Evolutionary conservation across 1,140 invertebrate genomes (phyloP).

Genomic region (Pseudachorutes palmiensis): DNA sequence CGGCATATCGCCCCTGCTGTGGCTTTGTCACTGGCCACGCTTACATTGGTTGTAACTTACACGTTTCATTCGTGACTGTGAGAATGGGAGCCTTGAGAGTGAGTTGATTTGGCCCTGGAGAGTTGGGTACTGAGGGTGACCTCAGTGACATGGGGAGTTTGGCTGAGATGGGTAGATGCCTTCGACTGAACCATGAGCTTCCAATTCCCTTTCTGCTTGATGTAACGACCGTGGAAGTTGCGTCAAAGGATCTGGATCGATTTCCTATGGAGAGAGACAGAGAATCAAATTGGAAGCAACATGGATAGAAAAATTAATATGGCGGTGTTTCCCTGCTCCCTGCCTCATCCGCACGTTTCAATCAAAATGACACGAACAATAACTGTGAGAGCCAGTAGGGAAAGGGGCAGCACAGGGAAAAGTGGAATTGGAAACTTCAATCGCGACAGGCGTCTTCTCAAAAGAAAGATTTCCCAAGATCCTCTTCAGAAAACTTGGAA

Average conservation of each 20-base stretch:
- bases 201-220: conserved; percentile 24
- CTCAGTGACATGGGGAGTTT: conserved; percentile 29
- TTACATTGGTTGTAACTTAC: conserved; percentile 11
- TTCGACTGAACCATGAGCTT: conserved; percentile 33
- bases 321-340: neutral
- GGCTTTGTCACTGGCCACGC: neutral
- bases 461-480: no score
- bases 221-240: conserved; percentile 18
- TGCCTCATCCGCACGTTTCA: neutral
- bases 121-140: conserved; percentile 28
- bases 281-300: neutral
- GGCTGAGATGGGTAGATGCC: conserved; percentile 33
- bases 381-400: no score
- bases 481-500: no score
- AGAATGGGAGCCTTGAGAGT: conserved; percentile 29
- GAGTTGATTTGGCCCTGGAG: conserved; percentile 18
- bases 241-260: conserved; percentile 37
- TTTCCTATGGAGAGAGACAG: conserved; percentile 23
- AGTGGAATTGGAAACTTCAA: no score
- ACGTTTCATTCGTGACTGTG: conserved; percentile 36
- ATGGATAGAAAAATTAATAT: neutral
- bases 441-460: neutral
- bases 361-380: neutral
- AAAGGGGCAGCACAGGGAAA: no score
- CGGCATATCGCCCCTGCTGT: no score